Percentiles rank a stretch among this genome's conserved stretches.
Conservation (phyloP, 2,888 invertebrate genomes). For the Stenolophus ochropezus region DNA sequence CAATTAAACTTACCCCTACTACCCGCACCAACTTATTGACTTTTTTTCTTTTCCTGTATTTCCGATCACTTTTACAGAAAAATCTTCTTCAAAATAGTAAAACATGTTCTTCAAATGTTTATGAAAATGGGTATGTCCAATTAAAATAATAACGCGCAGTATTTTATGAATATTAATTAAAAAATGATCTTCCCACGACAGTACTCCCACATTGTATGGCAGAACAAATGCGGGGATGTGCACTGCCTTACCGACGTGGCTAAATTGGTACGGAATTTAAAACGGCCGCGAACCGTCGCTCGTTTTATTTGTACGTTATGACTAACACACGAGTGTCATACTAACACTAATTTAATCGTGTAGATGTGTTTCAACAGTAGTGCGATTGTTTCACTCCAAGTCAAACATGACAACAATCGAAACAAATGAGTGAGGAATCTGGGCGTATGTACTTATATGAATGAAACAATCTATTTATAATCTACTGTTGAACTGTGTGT, state of each 20-base stretch:
- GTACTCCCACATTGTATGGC: slow-evolving; percentile 12
- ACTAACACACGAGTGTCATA: slow-evolving; percentile 53
- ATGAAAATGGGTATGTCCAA: neutral
- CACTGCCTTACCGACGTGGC: slow-evolving; percentile 48
- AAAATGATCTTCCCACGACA: slow-evolving; percentile 13
- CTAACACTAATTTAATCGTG: slow-evolving; percentile 47
- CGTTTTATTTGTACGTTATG: slow-evolving; percentile 56
- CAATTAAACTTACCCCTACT: slow-evolving; percentile 44
- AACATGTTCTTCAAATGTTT: slow-evolving; percentile 20
- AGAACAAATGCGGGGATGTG: neutral
- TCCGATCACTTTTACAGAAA: neutral
- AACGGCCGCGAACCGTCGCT: slow-evolving; percentile 50
- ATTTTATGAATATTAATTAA: slow-evolving; percentile 15
- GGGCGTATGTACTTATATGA: slow-evolving; percentile 55
- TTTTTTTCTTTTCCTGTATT: slow-evolving; percentile 17
- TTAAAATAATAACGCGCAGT: slow-evolving; percentile 18
- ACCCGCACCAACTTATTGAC: slow-evolving; percentile 37
- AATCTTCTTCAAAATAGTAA: slow-evolving; percentile 1
- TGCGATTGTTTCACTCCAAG: neutral
- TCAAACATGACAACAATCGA: neutral
- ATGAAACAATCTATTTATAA: slow-evolving; percentile 56
- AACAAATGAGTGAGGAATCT: slow-evolving; percentile 12
- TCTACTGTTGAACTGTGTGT: slow-evolving; percentile 32
- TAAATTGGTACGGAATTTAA: slow-evolving; percentile 58
- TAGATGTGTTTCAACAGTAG: slow-evolving; percentile 43